These are phyloP conservation scores for Macrosteles quadrilineatus DNA, from an alignment of 1,140 invertebrate genomes.

Conservation along the genomic window DNA sequence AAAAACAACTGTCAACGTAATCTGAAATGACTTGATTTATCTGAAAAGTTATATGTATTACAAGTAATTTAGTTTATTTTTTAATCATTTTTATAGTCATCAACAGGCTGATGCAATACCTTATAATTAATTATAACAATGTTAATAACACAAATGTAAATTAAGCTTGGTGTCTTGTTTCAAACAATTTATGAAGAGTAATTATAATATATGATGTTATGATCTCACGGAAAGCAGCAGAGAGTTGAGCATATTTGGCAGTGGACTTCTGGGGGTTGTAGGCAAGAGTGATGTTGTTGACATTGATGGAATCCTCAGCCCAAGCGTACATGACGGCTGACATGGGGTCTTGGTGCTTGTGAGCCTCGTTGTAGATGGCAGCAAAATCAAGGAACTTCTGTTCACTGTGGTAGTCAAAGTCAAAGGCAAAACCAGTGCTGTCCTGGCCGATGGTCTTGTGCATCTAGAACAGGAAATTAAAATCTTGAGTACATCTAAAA, in stretches of 20 bases:
- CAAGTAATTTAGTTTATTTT: too few relatives aligned
- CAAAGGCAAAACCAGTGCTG: constrained; percentile 52
- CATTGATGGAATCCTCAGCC: constrained; percentile 34
- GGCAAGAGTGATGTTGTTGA: constrained; percentile 34
- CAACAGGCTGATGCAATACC: too few relatives aligned
- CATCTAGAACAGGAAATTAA: too few relatives aligned
- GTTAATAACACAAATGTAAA: too few relatives aligned
- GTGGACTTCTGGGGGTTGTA: constrained; percentile 42
- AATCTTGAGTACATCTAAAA: background rate
- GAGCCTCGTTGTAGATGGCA: constrained; percentile 37
- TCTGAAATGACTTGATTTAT: too few relatives aligned
- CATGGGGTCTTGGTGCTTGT: constrained; percentile 38
- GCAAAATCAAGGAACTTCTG: constrained; percentile 44
- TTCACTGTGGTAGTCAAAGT: constrained; percentile 54
- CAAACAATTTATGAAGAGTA: too few relatives aligned
- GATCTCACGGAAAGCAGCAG: constrained; percentile 30
- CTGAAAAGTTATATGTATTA: too few relatives aligned
- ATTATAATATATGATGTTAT: too few relatives aligned
- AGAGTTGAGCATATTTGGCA: constrained; percentile 40
- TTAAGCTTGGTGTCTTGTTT: too few relatives aligned
- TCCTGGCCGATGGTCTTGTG: constrained; percentile 39
- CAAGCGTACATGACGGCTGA: constrained; percentile 39
- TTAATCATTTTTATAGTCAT: too few relatives aligned
- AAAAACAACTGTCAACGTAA: too few relatives aligned
- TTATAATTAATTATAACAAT: too few relatives aligned